These are phyloP conservation scores for Lathronympha strigana DNA, from an alignment of 2,888 invertebrate species.

Conservation along the genomic window DNA sequence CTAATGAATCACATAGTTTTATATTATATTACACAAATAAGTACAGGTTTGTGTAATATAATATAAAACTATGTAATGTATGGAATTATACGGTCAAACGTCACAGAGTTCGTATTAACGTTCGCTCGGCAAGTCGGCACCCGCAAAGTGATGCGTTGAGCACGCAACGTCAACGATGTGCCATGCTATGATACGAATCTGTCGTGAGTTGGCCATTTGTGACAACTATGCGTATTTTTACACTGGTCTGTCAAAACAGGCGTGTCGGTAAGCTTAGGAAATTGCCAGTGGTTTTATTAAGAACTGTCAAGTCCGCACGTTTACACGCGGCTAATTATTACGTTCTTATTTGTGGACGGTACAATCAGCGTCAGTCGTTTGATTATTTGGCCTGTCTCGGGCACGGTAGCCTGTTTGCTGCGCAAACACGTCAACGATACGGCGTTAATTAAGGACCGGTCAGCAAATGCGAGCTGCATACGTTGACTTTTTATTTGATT, in stretches of 20 bases:
- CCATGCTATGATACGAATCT: no score
- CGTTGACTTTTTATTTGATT: conserved; percentile 21
- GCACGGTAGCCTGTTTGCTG: conserved; percentile 40
- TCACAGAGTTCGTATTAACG: no score
- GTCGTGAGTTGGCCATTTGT: background rate
- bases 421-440: conserved; percentile 32
- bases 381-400: conserved; percentile 25
- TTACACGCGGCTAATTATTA: conserved; percentile 10
- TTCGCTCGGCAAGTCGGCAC: no score
- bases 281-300: background rate
- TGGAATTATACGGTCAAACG: no score
- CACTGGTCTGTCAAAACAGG: background rate
- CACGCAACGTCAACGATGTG: no score
- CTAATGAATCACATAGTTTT: no score
- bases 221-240: background rate
- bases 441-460: conserved; percentile 29
- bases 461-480: conserved; percentile 25
- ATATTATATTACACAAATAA: no score
- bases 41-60: no score
- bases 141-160: no score
- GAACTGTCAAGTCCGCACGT: background rate
- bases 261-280: background rate
- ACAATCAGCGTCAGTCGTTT: conserved; percentile 24
- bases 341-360: conserved; percentile 17
- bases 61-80: no score